These are phyloP conservation scores for Pararge aegeria DNA, from an alignment of 1,140 invertebrate species.

Conservation along the genomic window DNA sequence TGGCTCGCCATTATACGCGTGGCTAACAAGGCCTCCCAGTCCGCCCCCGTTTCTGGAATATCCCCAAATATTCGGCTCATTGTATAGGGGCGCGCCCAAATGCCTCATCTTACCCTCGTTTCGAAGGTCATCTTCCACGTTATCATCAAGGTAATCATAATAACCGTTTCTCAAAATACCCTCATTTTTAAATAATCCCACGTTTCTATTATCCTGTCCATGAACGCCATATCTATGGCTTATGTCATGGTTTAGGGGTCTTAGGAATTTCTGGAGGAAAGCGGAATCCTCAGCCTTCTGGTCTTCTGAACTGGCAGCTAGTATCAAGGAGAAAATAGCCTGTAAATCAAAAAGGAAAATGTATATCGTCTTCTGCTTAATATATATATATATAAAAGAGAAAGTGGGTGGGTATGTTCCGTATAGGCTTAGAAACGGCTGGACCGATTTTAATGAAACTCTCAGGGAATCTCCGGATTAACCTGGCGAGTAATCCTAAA, in stretches of 20 bases:
- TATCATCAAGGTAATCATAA: background rate
- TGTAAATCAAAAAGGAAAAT: conserved; percentile 23
- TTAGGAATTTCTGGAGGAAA: background rate
- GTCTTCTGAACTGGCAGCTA: conserved; percentile 12
- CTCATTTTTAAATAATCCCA: no score
- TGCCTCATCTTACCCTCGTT: background rate
- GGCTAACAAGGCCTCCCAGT: background rate
- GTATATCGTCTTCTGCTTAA: no score
- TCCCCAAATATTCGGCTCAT: background rate
- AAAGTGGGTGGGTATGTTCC: no score
- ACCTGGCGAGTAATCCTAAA: no score
- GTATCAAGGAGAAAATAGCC: conserved; percentile 25
- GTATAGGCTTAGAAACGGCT: no score
- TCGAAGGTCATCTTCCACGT: background rate
- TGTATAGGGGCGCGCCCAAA: background rate
- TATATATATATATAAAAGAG: no score
- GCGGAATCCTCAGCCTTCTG: background rate
- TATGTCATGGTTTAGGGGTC: background rate
- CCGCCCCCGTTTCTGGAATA: background rate
- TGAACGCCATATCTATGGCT: background rate
- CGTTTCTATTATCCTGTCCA: background rate
- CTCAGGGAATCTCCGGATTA: no score
- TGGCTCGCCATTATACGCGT: background rate
- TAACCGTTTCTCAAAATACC: background rate
- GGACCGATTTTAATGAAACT: no score